Percentiles rank a stretch among this genome's conserved stretches.
These are phyloP conservation scores for Lutjanus erythropterus DNA, from an alignment of 2,113 vertebrate species.

Conservation along the genomic window DNA sequence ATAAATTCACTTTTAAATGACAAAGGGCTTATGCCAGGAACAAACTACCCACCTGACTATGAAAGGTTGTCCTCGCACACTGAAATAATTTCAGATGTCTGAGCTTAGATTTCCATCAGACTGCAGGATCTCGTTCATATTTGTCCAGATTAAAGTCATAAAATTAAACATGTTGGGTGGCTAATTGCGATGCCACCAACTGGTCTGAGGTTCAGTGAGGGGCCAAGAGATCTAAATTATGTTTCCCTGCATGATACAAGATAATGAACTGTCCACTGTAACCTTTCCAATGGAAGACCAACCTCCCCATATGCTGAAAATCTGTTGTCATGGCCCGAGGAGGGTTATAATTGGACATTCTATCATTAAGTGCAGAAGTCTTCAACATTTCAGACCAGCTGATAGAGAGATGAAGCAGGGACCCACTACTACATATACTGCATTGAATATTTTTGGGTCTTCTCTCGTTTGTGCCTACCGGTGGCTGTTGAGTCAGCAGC, in stretches of 20 bases:
- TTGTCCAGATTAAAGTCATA: not conserved
- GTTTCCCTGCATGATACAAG: not conserved
- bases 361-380: no score
- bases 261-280: slow-evolving; percentile 22
- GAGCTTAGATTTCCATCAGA: not conserved
- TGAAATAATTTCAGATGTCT: not conserved
- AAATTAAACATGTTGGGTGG: slow-evolving; percentile 1
- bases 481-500: no score
- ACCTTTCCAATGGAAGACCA: not conserved
- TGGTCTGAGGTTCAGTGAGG: not conserved
- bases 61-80: not conserved
- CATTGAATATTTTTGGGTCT: no score
- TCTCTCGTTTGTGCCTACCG: no score
- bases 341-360: no score
- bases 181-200: slow-evolving; percentile 10
- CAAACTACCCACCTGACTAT: not conserved
- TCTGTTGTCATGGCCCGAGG: slow-evolving; percentile 1
- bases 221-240: not conserved
- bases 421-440: no score
- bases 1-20: no score
- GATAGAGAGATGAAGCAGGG: no score
- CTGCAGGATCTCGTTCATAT: not conserved
- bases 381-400: not conserved
- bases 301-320: not conserved
- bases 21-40: not conserved